Evolutionary conservation across 2,888 invertebrate species (phyloP).

Genomic region (Drosophila longiperda): DNA sequence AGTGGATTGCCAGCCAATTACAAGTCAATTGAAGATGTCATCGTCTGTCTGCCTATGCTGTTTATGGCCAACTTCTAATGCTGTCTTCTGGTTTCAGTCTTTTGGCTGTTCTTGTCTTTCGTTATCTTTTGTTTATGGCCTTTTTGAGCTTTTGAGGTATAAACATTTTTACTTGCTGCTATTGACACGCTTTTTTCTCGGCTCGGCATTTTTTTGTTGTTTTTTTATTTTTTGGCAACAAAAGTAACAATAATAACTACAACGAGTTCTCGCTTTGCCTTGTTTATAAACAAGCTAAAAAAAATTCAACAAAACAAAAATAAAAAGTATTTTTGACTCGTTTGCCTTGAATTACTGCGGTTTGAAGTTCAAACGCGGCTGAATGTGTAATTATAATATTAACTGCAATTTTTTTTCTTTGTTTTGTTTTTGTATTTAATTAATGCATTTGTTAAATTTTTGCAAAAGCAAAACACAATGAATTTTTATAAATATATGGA

Average conservation of each 20-base stretch:
- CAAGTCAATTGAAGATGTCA: conserved; percentile 72
- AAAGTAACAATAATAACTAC: conserved; percentile 43
- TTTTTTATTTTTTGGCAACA: conserved; percentile 51
- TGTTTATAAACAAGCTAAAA: conserved; percentile 67
- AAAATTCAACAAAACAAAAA: conserved; percentile 44
- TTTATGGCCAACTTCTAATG: conserved; percentile 16
- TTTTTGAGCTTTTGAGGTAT: conserved; percentile 18
- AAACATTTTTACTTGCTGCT: conserved; percentile 9
- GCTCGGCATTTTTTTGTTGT: not conserved
- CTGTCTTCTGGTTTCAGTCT: conserved; percentile 5
- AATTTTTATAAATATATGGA: not conserved
- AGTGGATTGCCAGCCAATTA: conserved; percentile 57
- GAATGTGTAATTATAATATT: conserved; percentile 58
- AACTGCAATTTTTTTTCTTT: conserved; percentile 31
- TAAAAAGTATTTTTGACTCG: conserved; percentile 61
- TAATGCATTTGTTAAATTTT: conserved; percentile 24
- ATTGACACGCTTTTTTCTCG: conserved; percentile 39
- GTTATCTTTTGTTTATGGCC: conserved; percentile 26
- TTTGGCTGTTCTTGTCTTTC: not conserved
- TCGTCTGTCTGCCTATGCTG: conserved; percentile 44
- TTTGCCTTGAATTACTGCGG: conserved; percentile 71
- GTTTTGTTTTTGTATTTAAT: conserved; percentile 8
- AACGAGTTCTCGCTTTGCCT: conserved; percentile 60
- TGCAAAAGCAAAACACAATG: not conserved
- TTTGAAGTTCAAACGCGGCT: conserved; percentile 71